Conservation (phyloP, 1,140 invertebrate genomes). For the Acyrthosiphon pisum region DNA sequence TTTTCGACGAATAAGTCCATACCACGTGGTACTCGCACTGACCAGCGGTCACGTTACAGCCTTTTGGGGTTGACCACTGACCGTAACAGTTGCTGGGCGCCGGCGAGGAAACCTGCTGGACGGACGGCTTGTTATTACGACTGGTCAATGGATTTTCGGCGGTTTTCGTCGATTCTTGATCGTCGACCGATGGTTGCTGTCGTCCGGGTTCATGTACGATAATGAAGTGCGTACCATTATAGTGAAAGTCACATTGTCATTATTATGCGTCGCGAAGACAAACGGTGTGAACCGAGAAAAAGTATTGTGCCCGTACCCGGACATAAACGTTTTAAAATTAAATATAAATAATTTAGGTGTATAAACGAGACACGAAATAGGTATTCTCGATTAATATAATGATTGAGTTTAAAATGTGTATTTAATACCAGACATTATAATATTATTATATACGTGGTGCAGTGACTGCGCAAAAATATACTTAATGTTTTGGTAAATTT, state of each 20-base stretch:
- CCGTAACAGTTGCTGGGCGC: constrained; percentile 69
- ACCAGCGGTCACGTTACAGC: constrained; percentile 73
- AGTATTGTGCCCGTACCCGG: not conserved
- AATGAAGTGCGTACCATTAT: not conserved
- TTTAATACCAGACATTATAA: not conserved
- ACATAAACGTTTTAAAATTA: not conserved
- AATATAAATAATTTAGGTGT: not conserved
- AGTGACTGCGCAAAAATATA: not conserved
- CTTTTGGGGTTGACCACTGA: constrained; percentile 78
- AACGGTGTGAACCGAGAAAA: not conserved
- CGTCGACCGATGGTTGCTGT: constrained; percentile 1
- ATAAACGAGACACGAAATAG: not conserved
- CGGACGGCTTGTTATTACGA: not conserved
- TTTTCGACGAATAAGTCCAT: constrained; percentile 82
- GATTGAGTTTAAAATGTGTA: not conserved
- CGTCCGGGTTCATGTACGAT: constrained; percentile 19
- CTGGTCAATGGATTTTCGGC: not conserved
- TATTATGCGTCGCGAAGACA: not conserved
- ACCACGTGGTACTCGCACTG: constrained; percentile 83
- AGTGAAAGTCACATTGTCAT: not conserved
- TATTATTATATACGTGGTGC: not conserved
- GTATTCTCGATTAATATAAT: not conserved
- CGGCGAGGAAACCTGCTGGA: not conserved
- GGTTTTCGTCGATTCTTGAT: not conserved
- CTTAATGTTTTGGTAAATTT: not conserved